Percentiles rank a stretch among this genome's conserved stretches.
Conservation (phyloP, 2,888 invertebrate species). For the Aspidapion aeneum region DNA sequence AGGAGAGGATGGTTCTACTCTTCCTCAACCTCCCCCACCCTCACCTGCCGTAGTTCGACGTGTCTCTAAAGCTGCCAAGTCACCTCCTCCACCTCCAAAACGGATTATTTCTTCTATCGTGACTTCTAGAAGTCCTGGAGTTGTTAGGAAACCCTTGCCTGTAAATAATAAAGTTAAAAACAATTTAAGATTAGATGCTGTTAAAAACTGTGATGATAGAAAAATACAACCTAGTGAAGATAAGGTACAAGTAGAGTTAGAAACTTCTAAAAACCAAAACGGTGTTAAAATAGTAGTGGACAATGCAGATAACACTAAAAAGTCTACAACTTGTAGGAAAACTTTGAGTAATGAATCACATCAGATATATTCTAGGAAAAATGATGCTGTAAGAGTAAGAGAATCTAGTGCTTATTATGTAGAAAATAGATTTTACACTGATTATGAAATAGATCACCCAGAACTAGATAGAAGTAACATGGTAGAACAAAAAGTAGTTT, state of each 20-base stretch:
- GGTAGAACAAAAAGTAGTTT: slow-evolving; percentile 19
- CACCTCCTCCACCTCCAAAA: slow-evolving; percentile 30
- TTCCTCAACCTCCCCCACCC: slow-evolving; percentile 66
- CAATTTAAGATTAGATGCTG: too few relatives aligned
- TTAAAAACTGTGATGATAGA: too few relatives aligned
- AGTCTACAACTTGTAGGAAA: too few relatives aligned
- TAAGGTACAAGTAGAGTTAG: too few relatives aligned
- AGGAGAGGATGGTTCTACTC: slow-evolving; percentile 36
- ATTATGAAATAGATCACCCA: slow-evolving; percentile 25
- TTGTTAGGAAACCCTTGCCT: slow-evolving; percentile 56
- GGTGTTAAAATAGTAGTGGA: too few relatives aligned
- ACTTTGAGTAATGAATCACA: too few relatives aligned
- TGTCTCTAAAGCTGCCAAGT: slow-evolving; percentile 35
- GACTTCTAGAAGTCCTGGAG: slow-evolving; percentile 41
- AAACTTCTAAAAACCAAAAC: too few relatives aligned
- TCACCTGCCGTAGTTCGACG: slow-evolving; percentile 52
- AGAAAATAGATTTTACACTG: slow-evolving; percentile 23
- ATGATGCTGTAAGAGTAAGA: too few relatives aligned
- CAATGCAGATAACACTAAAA: too few relatives aligned
- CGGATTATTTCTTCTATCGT: slow-evolving; percentile 18
- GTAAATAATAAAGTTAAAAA: too few relatives aligned
- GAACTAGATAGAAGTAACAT: slow-evolving; percentile 14
- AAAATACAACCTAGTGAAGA: too few relatives aligned
- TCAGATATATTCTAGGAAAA: too few relatives aligned
- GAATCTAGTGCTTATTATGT: slow-evolving; percentile 24